These are phyloP conservation scores for Drosophila mojavensis DNA, from an alignment of 1,140 invertebrate species.

Conservation along the genomic window DNA sequence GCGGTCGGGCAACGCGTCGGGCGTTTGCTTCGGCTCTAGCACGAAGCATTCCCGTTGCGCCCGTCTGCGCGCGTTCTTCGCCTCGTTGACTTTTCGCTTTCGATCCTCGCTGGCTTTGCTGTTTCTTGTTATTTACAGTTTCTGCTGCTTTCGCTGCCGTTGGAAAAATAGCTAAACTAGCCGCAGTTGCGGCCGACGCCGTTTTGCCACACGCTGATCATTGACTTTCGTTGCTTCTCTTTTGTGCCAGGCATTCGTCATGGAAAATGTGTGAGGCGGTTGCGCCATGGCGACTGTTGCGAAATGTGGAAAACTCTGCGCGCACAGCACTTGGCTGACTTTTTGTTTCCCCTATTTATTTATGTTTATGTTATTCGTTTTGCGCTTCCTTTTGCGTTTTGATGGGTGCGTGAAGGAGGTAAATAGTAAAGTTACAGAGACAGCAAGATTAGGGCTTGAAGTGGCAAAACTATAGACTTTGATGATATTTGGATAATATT, in stretches of 20 bases:
- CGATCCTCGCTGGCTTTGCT: constrained; percentile 59
- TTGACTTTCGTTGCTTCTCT: constrained; percentile 78
- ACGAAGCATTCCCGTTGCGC: constrained; percentile 30
- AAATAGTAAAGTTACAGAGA: background rate
- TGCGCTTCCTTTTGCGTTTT: background rate
- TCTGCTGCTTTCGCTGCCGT: constrained; percentile 79
- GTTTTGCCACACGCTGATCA: constrained; percentile 59
- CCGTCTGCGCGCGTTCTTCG: constrained; percentile 52
- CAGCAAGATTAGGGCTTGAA: background rate
- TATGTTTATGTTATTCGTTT: background rate
- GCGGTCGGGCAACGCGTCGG: constrained; percentile 7
- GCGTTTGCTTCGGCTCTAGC: constrained; percentile 41
- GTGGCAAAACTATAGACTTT: background rate
- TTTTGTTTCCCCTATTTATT: constrained; percentile 15
- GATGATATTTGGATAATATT: background rate
- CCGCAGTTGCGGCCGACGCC: constrained; percentile 47
- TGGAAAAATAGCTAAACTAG: constrained; percentile 72
- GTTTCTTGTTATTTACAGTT: constrained; percentile 81
- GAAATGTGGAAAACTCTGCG: constrained; percentile 51
- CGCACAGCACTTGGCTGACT: constrained; percentile 19
- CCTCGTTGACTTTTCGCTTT: constrained; percentile 67
- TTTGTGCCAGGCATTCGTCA: constrained; percentile 73
- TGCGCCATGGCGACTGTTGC: constrained; percentile 39
- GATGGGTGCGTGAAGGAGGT: background rate
- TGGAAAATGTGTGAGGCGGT: constrained; percentile 62